phyloP scores from a whole-genome alignment of 2,888 invertebrate genomes.

The Holacanthella duospinosa region DNA sequence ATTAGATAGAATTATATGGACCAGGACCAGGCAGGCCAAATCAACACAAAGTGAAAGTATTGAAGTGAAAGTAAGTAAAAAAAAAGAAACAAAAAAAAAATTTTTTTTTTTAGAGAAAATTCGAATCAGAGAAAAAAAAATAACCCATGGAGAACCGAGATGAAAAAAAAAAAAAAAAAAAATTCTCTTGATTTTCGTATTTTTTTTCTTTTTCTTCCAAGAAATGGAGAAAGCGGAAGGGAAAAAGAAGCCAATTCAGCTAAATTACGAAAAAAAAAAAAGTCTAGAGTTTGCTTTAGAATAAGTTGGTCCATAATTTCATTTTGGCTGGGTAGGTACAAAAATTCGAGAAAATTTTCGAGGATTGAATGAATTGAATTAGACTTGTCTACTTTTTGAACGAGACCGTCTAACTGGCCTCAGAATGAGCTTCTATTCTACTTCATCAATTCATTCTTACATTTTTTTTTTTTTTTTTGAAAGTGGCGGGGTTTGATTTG shows the following conservation, averaged over 20 bases:
- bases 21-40: not conserved
- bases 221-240: constrained; percentile 8
- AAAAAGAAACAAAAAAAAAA: not conserved
- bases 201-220: no score
- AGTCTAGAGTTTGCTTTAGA: constrained; percentile 46
- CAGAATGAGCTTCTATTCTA: not conserved
- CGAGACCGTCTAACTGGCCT: not conserved
- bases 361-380: constrained; percentile 44
- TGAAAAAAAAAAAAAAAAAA: not conserved
- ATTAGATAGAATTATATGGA: constrained; percentile 2
- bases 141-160: not conserved
- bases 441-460: not conserved
- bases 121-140: not conserved
- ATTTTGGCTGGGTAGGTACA: constrained; percentile 36
- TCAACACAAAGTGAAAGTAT: not conserved
- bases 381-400: not conserved
- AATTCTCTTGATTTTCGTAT: no score
- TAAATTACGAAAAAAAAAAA: constrained; percentile 43
- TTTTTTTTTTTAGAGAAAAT: not conserved
- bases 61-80: not conserved
- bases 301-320: constrained; percentile 47
- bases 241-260: constrained; percentile 15
- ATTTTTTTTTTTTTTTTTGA: not conserved
- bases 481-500: constrained; percentile 33
- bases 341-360: constrained; percentile 40